A percentile compares a stretch with the other conserved stretches of the same genome.
These are phyloP conservation scores for Daubentonia madagascariensis DNA, from an alignment of 2,113 vertebrate species.

Conservation along the genomic window DNA sequence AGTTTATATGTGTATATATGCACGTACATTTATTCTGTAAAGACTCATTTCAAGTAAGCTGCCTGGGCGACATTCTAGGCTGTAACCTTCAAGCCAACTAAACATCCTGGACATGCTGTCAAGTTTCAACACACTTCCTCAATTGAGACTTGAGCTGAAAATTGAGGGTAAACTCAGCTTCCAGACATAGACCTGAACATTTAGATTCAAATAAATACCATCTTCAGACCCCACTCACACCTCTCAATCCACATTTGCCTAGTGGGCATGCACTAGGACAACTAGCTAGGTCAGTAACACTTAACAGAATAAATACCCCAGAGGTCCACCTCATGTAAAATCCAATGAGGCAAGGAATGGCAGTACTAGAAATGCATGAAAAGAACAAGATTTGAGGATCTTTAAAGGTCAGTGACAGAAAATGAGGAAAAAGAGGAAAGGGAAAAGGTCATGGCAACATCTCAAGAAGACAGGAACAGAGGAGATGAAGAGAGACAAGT, in stretches of 20 bases:
- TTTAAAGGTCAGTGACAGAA: background rate
- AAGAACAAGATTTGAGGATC: background rate
- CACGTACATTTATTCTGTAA: background rate
- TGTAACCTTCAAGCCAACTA: background rate
- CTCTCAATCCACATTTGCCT: background rate
- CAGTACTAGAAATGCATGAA: background rate
- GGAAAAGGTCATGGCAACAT: background rate
- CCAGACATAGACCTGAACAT: background rate
- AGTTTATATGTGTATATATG: background rate
- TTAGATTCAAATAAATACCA: background rate
- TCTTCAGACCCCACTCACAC: background rate
- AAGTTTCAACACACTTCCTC: background rate
- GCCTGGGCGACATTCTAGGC: background rate
- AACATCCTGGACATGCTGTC: background rate
- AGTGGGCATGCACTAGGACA: background rate
- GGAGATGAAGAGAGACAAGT: background rate
- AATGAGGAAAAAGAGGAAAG: background rate
- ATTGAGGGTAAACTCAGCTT: background rate
- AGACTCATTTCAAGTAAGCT: background rate
- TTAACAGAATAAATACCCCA: background rate
- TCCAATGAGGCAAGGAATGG: background rate
- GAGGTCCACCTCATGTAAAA: background rate
- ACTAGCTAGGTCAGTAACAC: background rate
- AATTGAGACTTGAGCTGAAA: background rate
- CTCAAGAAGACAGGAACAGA: background rate